A percentile compares a stretch with the other conserved stretches of the same genome.
Conservation (phyloP, 2,797 vertebrate genomes). For the Phoeniculus purpureus region DNA sequence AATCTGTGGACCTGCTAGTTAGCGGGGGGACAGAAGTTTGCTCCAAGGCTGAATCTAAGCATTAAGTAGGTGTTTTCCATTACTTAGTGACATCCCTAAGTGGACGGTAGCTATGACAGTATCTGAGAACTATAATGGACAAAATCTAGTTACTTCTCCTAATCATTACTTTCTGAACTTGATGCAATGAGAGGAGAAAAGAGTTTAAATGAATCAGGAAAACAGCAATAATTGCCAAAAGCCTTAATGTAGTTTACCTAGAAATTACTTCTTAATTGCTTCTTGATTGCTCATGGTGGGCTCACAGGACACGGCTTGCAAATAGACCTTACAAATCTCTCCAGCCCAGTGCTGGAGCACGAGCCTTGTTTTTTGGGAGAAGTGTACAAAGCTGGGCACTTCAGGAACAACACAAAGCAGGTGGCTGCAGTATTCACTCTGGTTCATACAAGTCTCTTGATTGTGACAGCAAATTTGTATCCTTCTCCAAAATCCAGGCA, state of each 20-base stretch:
- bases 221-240: background rate
- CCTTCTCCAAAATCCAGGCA: background rate
- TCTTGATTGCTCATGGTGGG: background rate
- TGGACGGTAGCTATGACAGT: background rate
- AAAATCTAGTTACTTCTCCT: conserved; percentile 6
- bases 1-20: background rate
- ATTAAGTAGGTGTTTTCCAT: background rate
- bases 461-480: background rate
- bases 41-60: background rate
- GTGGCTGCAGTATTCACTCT: background rate
- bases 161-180: background rate
- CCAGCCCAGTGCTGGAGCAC: background rate
- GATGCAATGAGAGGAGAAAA: background rate
- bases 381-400: background rate
- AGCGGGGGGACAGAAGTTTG: background rate
- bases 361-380: background rate
- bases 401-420: background rate
- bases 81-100: background rate
- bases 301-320: background rate
- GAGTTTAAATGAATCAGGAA: background rate
- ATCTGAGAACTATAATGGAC: background rate
- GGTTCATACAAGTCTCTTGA: background rate
- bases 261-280: background rate
- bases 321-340: background rate
- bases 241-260: background rate